phyloP scores from a whole-genome alignment of 2,888 invertebrate genomes.

The Chaitophorus viminalis region DNA sequence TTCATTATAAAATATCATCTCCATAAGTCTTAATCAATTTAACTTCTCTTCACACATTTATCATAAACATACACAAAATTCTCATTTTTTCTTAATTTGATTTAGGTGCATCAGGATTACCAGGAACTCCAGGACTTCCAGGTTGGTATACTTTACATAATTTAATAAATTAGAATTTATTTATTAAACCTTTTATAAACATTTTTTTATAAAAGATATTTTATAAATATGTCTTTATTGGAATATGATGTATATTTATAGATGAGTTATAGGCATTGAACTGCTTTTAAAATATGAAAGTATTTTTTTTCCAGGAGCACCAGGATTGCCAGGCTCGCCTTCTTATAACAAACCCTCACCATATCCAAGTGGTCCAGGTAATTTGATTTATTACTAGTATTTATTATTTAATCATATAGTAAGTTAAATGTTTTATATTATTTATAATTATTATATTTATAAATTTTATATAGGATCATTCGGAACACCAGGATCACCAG shows the following conservation, averaged over 20 bases:
- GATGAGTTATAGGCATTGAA: too few species aligned
- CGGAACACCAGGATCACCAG: slow-evolving; percentile 47
- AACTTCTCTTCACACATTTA: too few species aligned
- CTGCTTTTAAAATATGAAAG: not conserved
- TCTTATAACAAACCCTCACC: slow-evolving; percentile 65
- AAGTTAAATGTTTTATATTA: not conserved
- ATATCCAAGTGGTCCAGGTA: slow-evolving; percentile 66
- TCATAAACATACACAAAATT: too few species aligned
- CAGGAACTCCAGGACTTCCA: slow-evolving; percentile 52
- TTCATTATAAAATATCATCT: too few species aligned
- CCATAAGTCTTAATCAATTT: too few species aligned
- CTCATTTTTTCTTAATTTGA: not conserved
- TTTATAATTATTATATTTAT: not conserved
- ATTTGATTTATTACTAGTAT: slow-evolving; percentile 66
- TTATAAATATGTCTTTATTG: too few species aligned
- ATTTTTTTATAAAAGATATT: too few species aligned
- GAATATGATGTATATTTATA: too few species aligned
- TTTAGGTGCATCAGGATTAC: slow-evolving; percentile 59
- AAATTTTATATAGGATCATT: slow-evolving; percentile 6
- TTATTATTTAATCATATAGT: not conserved
- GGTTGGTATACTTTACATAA: slow-evolving; percentile 3
- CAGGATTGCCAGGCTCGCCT: slow-evolving; percentile 65
- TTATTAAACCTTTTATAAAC: too few species aligned
- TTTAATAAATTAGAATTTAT: too few species aligned
- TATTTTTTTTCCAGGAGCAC: slow-evolving; percentile 27